phyloP scores from a whole-genome alignment of 2,113 vertebrate species.

The Mirza zaza region DNA sequence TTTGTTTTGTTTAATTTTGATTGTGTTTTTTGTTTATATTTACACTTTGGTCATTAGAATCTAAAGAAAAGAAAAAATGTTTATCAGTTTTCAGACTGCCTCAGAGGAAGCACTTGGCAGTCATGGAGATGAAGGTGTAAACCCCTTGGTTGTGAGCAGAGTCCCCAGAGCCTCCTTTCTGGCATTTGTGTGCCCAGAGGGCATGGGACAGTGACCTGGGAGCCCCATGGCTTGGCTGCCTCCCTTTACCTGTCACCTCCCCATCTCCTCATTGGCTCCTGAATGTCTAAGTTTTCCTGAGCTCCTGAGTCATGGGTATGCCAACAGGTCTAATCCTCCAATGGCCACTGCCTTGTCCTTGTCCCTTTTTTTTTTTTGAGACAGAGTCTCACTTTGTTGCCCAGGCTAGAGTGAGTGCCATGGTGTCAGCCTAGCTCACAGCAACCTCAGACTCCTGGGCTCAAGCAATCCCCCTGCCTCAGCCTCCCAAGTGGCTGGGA shows the following conservation, averaged over 20 bases:
- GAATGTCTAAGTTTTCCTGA: background rate
- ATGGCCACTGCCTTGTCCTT: background rate
- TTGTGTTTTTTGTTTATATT: constrained; percentile 11
- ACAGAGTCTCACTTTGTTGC: too few relatives aligned
- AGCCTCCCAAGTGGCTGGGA: too few relatives aligned
- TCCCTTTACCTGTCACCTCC: background rate
- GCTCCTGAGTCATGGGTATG: background rate
- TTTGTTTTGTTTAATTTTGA: constrained; percentile 24
- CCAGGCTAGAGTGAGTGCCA: too few relatives aligned
- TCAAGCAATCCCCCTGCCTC: too few relatives aligned
- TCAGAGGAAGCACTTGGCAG: background rate
- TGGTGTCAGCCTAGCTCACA: too few relatives aligned
- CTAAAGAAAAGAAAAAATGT: background rate
- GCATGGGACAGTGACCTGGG: too few relatives aligned
- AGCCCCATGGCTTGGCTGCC: too few relatives aligned
- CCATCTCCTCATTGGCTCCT: rapidly evolving
- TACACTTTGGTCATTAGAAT: background rate
- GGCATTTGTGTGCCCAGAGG: background rate
- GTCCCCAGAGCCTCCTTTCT: rapidly evolving
- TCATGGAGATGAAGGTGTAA: background rate
- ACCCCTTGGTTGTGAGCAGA: background rate
- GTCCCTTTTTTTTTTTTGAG: too few relatives aligned
- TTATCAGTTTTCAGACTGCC: background rate
- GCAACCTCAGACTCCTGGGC: too few relatives aligned
- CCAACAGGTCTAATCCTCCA: background rate